Evolutionary conservation across 2,797 vertebrate species (phyloP), one percentile per base, ranked within the genome.

Genomic region (Gephyroberyx darwinii): DNA sequence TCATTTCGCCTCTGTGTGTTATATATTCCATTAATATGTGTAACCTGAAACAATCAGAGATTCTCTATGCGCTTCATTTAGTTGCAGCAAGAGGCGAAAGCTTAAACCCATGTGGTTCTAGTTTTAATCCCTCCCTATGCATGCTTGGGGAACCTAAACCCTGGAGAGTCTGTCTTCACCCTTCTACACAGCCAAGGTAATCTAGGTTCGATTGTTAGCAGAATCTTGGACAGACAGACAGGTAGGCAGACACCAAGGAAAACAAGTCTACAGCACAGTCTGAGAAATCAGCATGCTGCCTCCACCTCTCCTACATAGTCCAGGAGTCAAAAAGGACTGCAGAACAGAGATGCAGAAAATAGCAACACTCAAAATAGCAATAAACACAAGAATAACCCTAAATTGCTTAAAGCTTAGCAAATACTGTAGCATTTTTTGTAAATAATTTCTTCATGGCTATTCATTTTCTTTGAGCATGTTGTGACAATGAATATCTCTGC

Each of bases 21-120:
- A 31, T 59, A n/a, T 54, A 43, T 69, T 14, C 41, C 41, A 43
- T 35, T 35, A 7, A 43, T 43, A 14, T 43, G 41, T 43, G 4
- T 41, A 41, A 77, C 71, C 78, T 75, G 58, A 81, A 86, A 75
- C 58, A 26, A 63, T 19, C 37, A 41, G 14, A 14, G 13, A 13
- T 9, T 68, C 54, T 16, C 43, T 60, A 5, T 52, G 66, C 54
- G 47, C 65, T 75, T 70, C 47, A 72, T 75, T 68, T 74, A 71
- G 45, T 65, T 22, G 47, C 33, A 20, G 41, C 12, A 43, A 13
- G 41, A 47, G 47, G 33, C 55, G 50, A 65, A 57, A 22, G 47
- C 47, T 59, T 52, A 48, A 69, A 41, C 45, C 41, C n/a, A 19
- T 17, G 41, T 51, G 14, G 30, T 51, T 61, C 17, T 31, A 30